Evolutionary conservation across 2,888 invertebrate species (phyloP).

Genomic region (Tribolium freemani): DNA sequence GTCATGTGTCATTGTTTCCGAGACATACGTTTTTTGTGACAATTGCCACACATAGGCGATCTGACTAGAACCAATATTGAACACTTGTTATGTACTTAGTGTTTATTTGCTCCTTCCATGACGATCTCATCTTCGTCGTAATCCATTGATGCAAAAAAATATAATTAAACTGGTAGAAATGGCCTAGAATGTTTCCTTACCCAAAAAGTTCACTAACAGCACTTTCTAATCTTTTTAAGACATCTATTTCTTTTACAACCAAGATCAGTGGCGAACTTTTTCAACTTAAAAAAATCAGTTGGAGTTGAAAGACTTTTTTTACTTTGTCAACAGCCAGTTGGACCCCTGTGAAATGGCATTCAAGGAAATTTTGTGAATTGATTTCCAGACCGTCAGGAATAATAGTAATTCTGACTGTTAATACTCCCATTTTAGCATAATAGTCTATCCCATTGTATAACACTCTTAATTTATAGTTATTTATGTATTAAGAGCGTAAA

Average conservation of each 20-base stretch:
- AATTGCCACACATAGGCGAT: no score
- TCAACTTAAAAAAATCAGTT: conserved; percentile 10
- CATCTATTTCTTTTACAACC: conserved; percentile 4
- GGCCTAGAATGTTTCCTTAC: conserved; percentile 27
- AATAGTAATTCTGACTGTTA: conserved; percentile 3
- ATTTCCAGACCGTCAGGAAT: conserved; percentile 13
- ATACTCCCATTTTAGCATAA: conserved; percentile 20
- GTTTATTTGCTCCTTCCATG: conserved; percentile 10
- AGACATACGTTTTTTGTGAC: no score
- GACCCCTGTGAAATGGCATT: conserved; percentile 4
- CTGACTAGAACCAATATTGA: no score
- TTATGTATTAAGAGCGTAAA: no score
- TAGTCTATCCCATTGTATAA: conserved; percentile 10
- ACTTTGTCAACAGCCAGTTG: no score
- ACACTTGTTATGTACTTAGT: conserved; percentile 25
- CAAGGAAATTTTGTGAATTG: conserved; percentile 5
- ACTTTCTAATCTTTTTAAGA: conserved; percentile 9
- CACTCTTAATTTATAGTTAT: conserved; percentile 14
- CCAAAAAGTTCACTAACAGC: conserved; percentile 19
- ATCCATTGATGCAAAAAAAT: conserved; percentile 34
- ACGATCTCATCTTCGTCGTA: conserved; percentile 17
- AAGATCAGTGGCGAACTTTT: conserved; percentile 2
- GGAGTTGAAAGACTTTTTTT: conserved; percentile 7
- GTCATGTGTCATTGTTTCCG: no score
- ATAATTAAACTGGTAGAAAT: conserved; percentile 35